Evolutionary conservation across 2,888 invertebrate species (phyloP).

Genomic region (Caenorhabditis imperialis): DNA sequence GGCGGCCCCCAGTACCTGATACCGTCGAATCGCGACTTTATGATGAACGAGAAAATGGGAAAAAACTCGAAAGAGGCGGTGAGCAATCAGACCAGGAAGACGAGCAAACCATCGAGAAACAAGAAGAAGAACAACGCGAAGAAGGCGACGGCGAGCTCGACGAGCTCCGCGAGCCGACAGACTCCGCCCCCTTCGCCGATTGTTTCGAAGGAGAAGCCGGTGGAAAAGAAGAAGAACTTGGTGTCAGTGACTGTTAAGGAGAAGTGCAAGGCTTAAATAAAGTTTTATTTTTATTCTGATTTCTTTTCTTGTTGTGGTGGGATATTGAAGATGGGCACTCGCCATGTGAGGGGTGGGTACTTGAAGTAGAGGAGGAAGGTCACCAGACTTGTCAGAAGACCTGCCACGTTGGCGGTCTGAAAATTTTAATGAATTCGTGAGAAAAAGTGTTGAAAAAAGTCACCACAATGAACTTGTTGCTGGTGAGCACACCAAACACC

Average conservation of each 20-base stretch:
- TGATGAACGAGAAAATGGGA: background rate
- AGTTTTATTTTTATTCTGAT: slow-evolving; percentile 15
- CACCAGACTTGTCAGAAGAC: slow-evolving; percentile 70
- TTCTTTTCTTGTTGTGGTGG: slow-evolving; percentile 65
- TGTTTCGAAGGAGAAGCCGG: background rate
- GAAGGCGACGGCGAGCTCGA: slow-evolving; percentile 11
- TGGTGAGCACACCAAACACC: slow-evolving; percentile 69
- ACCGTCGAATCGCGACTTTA: background rate
- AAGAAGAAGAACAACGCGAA: slow-evolving; percentile 1
- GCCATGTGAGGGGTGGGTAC: slow-evolving; percentile 77
- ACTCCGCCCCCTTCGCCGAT: slow-evolving; percentile 7
- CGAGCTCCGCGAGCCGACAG: slow-evolving; percentile 27
- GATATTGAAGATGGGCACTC: slow-evolving; percentile 73
- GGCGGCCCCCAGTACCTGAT: slow-evolving; percentile 15
- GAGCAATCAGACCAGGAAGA: too few species aligned
- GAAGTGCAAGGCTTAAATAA: background rate
- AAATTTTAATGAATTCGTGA: slow-evolving; percentile 19
- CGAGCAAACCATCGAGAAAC: too few species aligned
- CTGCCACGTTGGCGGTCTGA: slow-evolving; percentile 74
- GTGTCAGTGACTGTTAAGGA: too few species aligned
- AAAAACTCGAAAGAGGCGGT: slow-evolving; percentile 1
- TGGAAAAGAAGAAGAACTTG: too few species aligned
- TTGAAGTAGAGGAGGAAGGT: slow-evolving; percentile 72
- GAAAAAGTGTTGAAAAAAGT: slow-evolving; percentile 7
- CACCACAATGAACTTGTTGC: slow-evolving; percentile 73